These are phyloP conservation scores for Drosophila parabipectinata DNA, from an alignment of 1,140 invertebrate species.

Conservation along the genomic window DNA sequence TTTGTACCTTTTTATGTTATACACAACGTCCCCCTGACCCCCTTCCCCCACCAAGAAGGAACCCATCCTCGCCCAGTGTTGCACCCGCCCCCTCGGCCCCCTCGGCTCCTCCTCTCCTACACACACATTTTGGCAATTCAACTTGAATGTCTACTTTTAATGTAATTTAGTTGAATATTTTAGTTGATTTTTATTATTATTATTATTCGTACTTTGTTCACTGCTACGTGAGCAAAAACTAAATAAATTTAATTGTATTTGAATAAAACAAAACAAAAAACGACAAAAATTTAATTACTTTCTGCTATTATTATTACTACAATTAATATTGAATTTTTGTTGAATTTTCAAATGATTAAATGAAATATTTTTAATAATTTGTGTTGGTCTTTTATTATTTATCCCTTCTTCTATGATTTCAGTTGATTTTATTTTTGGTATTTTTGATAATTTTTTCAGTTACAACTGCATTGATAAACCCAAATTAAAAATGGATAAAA, in stretches of 20 bases:
- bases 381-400: conserved; percentile 31
- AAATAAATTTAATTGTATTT: conserved; percentile 78
- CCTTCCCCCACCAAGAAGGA: conserved; percentile 13
- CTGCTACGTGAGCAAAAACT: conserved; percentile 52
- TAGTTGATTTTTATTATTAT: conserved; percentile 83
- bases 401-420: not conserved
- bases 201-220: conserved; percentile 67
- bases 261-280: conserved; percentile 57
- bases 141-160: conserved; percentile 75
- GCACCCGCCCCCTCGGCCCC: conserved; percentile 12
- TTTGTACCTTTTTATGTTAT: conserved; percentile 78
- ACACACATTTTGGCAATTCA: conserved; percentile 64
- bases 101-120: conserved; percentile 24
- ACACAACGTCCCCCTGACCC: conserved; percentile 13
- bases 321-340: conserved; percentile 83
- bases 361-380: conserved; percentile 75
- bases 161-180: conserved; percentile 84
- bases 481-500: conserved; percentile 9
- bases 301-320: conserved; percentile 78
- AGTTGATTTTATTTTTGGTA: conserved; percentile 36
- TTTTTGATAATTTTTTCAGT: conserved; percentile 17
- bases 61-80: conserved; percentile 57
- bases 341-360: conserved; percentile 83
- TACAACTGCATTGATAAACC: conserved; percentile 31
- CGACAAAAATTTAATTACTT: conserved; percentile 64